phyloP scores from a whole-genome alignment of 2,113 vertebrate genomes.

The Misgurnus anguillicaudatus region DNA sequence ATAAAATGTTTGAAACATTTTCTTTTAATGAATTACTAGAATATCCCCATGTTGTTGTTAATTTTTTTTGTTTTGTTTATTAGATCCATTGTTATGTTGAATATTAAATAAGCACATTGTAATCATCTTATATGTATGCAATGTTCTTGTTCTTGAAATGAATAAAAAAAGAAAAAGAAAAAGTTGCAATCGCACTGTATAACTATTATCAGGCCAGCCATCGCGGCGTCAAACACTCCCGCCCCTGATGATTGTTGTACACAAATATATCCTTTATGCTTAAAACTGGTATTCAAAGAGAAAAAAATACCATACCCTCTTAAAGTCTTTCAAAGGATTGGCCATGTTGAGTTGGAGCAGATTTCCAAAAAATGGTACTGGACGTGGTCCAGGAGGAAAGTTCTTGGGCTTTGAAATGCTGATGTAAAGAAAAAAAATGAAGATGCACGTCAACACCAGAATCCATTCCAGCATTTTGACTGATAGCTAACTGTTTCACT shows the following conservation, averaged over 20 bases:
- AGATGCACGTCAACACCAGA: conserved; percentile 59
- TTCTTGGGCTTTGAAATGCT: conserved; percentile 66
- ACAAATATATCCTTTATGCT: neutral
- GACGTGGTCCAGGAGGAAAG: conserved; percentile 71
- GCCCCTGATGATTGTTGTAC: neutral
- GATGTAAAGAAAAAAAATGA: conserved; percentile 56
- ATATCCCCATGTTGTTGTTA: too few species aligned
- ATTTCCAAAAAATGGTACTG: conserved; percentile 69
- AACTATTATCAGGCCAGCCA: too few species aligned
- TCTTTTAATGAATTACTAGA: too few species aligned
- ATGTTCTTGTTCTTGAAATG: too few species aligned
- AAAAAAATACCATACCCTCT: conserved; percentile 60
- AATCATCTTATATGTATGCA: too few species aligned
- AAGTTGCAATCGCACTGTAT: too few species aligned
- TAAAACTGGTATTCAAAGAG: neutral
- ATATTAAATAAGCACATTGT: too few species aligned
- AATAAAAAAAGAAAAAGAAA: too few species aligned
- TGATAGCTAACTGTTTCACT: neutral
- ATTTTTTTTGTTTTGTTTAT: too few species aligned
- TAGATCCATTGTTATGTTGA: too few species aligned
- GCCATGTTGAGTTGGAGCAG: conserved; percentile 61
- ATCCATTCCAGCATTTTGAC: conserved; percentile 63
- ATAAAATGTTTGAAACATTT: too few species aligned
- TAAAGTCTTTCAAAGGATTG: conserved; percentile 69
- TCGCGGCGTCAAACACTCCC: too few species aligned